Evolutionary conservation across 2,888 invertebrate species (phyloP).

Genomic region (Cheilosia grossa): DNA sequence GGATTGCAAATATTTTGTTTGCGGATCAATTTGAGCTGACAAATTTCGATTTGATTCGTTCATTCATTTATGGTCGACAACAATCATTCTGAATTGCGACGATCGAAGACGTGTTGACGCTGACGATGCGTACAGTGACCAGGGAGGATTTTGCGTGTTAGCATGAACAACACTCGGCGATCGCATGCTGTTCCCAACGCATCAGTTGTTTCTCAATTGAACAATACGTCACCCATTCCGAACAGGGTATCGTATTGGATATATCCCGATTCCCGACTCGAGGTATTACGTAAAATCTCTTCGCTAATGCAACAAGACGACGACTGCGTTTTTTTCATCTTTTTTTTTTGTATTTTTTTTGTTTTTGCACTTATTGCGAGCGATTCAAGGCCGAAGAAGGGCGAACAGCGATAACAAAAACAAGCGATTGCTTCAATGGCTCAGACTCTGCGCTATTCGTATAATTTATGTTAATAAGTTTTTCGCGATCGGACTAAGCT

Average conservation of each 20-base stretch:
- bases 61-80: neutral
- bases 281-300: too few species aligned
- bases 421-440: neutral
- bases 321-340: too few species aligned
- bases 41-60: conserved; percentile 16
- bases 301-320: too few species aligned
- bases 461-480: conserved; percentile 1
- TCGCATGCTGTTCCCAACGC: conserved; percentile 19
- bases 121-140: conserved; percentile 9
- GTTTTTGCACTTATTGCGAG: too few species aligned
- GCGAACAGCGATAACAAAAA: too few species aligned
- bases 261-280: too few species aligned
- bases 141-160: neutral
- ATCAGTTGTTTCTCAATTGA: neutral
- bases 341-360: too few species aligned
- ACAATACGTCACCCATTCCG: neutral
- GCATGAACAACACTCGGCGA: conserved; percentile 48
- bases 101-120: conserved; percentile 1
- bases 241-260: too few species aligned
- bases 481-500: neutral
- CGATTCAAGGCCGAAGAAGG: too few species aligned
- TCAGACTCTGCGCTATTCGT: too few species aligned
- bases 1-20: conserved; percentile 19
- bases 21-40: conserved; percentile 15
- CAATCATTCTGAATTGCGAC: too few species aligned